Base-by-base conservation (phyloP, 2,888 invertebrate genomes). In the Himalopsyche japonica region DNA sequence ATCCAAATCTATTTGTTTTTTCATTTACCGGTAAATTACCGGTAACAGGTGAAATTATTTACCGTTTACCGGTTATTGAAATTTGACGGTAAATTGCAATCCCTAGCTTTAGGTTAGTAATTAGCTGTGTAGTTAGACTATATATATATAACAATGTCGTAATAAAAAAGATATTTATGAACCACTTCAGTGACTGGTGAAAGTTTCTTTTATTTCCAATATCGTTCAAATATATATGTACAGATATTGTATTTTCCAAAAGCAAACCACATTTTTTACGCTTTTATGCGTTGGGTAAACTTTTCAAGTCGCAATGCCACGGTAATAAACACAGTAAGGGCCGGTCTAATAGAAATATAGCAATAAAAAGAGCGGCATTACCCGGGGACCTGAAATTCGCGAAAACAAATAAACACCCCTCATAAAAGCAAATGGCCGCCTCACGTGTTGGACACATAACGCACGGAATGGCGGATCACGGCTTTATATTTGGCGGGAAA, bases 341-440 rank as follows among this genome's bases (percentile, higher is more conserved):
- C 79, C 57, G 76, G 83, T 57, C 84, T 86, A 84, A 86, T 86
- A 84, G 86, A 84, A 86, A 84, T 84, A 86, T 84, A 43, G 84
- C 80, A 79, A 82, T 86, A 79, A 84, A 86, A 86, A 79, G 83
- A 84, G 77, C 20, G 76, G 70, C 84, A 81, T 64, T 77, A 77
- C 77, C 79, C 57, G 80, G 37, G 57, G 80, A 64, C 76, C 80
- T 80, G 57, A 86, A 85, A 86, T 82, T 86, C 86, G 81, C 83
- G 34, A 78, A 79, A 82, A 82, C 85, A 85, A 85, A 85, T 85
- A 85, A 85, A 83, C 82, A 81, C 85, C 83, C 78, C 81, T 57
- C 80, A 83, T 86, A 85, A 86, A 86, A 85, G 81, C 32, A 79
- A 86, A 86, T 79, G 81, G 81, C 83, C 82, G 80, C 76, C 84